Evolutionary conservation across 2,888 invertebrate species (phyloP), one percentile per base, ranked within the genome.

Genomic region (Drosophila nigricruria): DNA sequence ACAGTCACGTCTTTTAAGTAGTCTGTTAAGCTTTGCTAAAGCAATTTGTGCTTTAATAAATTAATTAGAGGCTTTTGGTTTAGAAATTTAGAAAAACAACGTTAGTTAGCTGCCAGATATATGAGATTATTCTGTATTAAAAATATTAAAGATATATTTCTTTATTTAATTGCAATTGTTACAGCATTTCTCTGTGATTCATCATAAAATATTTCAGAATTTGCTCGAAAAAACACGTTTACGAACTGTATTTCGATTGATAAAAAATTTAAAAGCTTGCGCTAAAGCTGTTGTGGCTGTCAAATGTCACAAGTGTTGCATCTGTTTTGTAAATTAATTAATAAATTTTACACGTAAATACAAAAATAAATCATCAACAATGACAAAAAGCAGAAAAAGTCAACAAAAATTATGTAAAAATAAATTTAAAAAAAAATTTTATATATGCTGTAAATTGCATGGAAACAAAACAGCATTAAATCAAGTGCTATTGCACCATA

Each of bases 291-390:
- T 32, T 66, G 56, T 34, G 54, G 58, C 70, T 78, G 79, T 72
- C 83, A 78, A 54, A 73, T 49, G 59, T 52, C 56, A 63, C 53
- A 53, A 70, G 65, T 50, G 53, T 47, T 57, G 75, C 78, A 72
- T 78, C 75, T 78, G 84, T 78, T 85, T 81, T 82, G 62, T 79
- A 77, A 82, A 81, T 85, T 84, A 84, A 85, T 85, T 74, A 88
- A 79, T 73, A 77, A 70, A 79, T 79, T 77, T 73, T 72, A 77
- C 63, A 71, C 70, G 53, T 68, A 81, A 83, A 77, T 80, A 77
- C 65, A 70, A 64, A 84, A 81, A 84, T 84, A 88, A 88, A 88
- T 85, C 85, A 85, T 68, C 67, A 62, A 74, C 71, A 83, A 66
- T 61, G 56, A 50, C 69, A 14, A 64, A 36, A 34, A 49, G 10